Conservation (phyloP, 37 sponge, comb jelly and placozoan genomes). For the Aphrocallistes beatrix region DNA sequence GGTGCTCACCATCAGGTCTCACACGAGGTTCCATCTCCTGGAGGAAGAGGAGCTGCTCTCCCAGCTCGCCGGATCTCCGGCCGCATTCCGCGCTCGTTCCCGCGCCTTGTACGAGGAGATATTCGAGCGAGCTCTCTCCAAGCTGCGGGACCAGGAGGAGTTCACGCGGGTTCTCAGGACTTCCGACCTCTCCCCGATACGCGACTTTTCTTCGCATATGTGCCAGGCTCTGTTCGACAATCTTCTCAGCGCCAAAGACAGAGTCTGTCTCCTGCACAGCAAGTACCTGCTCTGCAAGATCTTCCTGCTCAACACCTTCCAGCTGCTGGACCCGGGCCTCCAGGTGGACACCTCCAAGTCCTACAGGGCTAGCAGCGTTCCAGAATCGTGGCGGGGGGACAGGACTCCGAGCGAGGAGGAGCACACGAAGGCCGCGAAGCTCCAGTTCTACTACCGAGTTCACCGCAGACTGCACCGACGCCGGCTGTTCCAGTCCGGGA, state of each 20-base stretch:
- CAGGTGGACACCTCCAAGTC: neutral
- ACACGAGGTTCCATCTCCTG: neutral
- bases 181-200: neutral
- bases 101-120: neutral
- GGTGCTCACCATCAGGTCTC: neutral
- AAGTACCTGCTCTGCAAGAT: neutral
- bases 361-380: neutral
- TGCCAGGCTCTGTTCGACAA: conserved; percentile 10
- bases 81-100: neutral
- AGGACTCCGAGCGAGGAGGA: neutral
- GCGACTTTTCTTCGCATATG: neutral
- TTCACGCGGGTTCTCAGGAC: neutral
- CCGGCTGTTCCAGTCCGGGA: neutral
- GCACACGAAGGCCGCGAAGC: neutral
- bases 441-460: neutral
- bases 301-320: neutral
- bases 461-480: neutral
- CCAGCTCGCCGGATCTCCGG: neutral
- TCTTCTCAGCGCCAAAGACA: neutral
- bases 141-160: neutral
- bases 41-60: neutral
- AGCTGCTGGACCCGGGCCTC: neutral
- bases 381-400: neutral
- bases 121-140: neutral
- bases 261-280: neutral